phyloP scores from a whole-genome alignment of 2,888 invertebrate species.

The Campoplex capitator region DNA sequence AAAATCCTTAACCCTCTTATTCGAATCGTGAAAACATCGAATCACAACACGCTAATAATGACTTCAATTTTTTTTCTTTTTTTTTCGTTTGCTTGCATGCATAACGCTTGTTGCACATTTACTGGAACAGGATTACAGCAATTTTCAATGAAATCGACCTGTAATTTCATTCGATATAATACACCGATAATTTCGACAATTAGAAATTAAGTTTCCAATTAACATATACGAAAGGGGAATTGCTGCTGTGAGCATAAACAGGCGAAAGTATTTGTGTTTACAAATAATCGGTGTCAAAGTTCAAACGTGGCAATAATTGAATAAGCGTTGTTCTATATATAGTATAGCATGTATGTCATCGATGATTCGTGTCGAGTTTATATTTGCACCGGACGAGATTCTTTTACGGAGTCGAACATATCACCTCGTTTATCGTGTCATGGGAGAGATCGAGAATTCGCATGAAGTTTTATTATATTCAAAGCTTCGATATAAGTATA shows the following conservation, averaged over 20 bases:
- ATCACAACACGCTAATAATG: neutral
- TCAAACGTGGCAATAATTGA: constrained; percentile 22
- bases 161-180: neutral
- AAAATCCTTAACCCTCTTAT: neutral
- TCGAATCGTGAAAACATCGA: neutral
- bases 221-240: constrained; percentile 5
- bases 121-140: neutral
- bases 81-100: too few relatives aligned
- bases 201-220: constrained; percentile 3
- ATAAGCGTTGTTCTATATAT: neutral
- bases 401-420: constrained; percentile 33
- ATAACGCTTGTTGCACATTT: too few relatives aligned
- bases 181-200: neutral
- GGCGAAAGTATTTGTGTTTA: neutral
- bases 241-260: neutral
- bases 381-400: constrained; percentile 39
- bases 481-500: constrained; percentile 43
- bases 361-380: constrained; percentile 34
- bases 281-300: neutral
- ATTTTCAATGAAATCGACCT: neutral
- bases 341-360: neutral
- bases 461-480: constrained; percentile 60
- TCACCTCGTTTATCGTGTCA: constrained; percentile 60
- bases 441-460: constrained; percentile 50
- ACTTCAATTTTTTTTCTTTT: too few relatives aligned